These are phyloP conservation scores for Aproaerema taeniolella DNA, from an alignment of 2,888 invertebrate genomes.

Conservation along the genomic window DNA sequence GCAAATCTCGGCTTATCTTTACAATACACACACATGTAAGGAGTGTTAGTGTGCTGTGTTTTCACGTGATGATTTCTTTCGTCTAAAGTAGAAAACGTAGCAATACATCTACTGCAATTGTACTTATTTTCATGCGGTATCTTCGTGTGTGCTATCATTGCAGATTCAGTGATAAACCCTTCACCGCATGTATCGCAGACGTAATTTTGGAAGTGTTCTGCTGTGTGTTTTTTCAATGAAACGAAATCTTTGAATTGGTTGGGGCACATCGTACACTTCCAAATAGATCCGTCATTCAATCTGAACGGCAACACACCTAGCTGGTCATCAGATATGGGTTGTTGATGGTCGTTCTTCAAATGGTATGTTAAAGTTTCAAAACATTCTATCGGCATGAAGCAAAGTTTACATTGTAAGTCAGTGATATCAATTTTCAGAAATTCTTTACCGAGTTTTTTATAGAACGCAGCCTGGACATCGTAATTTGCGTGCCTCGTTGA, in stretches of 20 bases:
- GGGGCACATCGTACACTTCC: slow-evolving; percentile 65
- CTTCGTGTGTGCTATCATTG: slow-evolving; percentile 64
- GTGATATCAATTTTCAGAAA: slow-evolving; percentile 65
- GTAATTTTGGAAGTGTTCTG: slow-evolving; percentile 65
- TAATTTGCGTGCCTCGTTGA: slow-evolving; percentile 53
- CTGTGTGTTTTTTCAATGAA: slow-evolving; percentile 61
- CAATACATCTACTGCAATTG: slow-evolving; percentile 60
- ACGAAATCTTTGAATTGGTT: slow-evolving; percentile 64
- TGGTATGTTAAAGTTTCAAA: slow-evolving; percentile 55
- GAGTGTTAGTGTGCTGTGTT: slow-evolving; percentile 60
- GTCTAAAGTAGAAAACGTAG: slow-evolving; percentile 57
- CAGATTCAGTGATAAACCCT: slow-evolving; percentile 66
- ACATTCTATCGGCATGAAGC: slow-evolving; percentile 48
- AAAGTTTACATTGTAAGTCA: slow-evolving; percentile 63
- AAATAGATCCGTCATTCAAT: slow-evolving; percentile 55
- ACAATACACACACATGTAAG: slow-evolving; percentile 64
- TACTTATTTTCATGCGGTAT: slow-evolving; percentile 67
- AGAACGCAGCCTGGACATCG: slow-evolving; percentile 61
- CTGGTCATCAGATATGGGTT: slow-evolving; percentile 55
- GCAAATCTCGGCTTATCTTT: slow-evolving; percentile 64
- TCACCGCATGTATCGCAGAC: slow-evolving; percentile 69
- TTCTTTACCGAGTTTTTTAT: slow-evolving; percentile 65
- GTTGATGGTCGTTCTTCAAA: slow-evolving; percentile 58
- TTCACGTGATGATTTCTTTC: slow-evolving; percentile 62
- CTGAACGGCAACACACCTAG: slow-evolving; percentile 60